A percentile compares a stretch with the other conserved stretches of the same genome.
These are phyloP conservation scores for Hyalella azteca DNA, from an alignment of 2,888 invertebrate species.

Conservation along the genomic window DNA sequence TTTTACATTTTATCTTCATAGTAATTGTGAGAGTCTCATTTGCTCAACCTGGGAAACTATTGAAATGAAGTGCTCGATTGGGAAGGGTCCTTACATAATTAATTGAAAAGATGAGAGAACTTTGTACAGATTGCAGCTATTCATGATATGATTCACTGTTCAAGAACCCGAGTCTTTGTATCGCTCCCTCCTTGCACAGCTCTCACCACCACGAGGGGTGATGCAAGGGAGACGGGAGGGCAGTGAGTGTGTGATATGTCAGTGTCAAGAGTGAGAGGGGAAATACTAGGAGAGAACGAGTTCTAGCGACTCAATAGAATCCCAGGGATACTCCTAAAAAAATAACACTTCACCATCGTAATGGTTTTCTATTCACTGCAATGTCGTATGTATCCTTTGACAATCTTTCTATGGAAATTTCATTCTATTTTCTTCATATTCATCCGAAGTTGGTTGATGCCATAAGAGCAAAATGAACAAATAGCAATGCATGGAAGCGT, in stretches of 20 bases:
- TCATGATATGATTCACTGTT: no score
- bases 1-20: no score
- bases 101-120: no score
- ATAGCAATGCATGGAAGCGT: not conserved
- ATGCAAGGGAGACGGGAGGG: not conserved
- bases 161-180: no score
- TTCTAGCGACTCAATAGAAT: slow-evolving; percentile 33
- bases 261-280: slow-evolving; percentile 37
- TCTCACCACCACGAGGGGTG: not conserved
- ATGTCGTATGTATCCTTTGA: slow-evolving; percentile 6
- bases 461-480: not conserved
- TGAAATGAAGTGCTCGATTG: no score
- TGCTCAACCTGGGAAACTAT: no score
- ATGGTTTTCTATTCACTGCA: slow-evolving; percentile 31
- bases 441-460: not conserved
- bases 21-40: no score
- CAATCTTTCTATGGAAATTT: not conserved
- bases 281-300: slow-evolving; percentile 20
- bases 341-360: slow-evolving; percentile 7
- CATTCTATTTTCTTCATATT: not conserved
- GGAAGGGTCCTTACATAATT: no score
- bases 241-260: slow-evolving; percentile 35
- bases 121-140: no score
- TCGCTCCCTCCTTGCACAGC: no score
- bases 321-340: slow-evolving; percentile 31